Evolutionary conservation across 2,797 vertebrate species (phyloP).

Genomic region (Momotus momota): DNA sequence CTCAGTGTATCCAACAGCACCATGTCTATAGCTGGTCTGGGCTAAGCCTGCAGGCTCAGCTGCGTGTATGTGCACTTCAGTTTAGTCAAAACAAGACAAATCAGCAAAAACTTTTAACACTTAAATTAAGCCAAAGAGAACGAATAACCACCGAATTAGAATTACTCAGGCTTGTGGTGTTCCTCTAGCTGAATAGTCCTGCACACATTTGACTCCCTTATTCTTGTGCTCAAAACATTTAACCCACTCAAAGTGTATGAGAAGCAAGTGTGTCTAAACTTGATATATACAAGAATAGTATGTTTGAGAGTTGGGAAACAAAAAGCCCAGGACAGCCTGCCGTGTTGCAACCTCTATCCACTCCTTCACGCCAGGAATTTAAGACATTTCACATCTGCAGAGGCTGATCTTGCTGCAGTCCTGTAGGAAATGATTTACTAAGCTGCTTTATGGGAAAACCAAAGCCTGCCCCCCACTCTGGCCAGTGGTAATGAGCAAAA

Average conservation of each 20-base stretch:
- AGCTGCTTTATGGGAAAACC: not conserved
- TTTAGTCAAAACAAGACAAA: not conserved
- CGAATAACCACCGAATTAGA: not conserved
- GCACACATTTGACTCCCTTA: not conserved
- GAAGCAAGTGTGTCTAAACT: not conserved
- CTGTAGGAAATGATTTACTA: not conserved
- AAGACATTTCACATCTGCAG: conserved; percentile 29
- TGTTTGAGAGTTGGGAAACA: not conserved
- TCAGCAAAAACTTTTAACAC: not conserved
- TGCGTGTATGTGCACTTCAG: not conserved
- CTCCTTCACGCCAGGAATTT: not conserved
- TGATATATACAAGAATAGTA: not conserved
- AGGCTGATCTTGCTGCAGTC: not conserved
- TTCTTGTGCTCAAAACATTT: not conserved
- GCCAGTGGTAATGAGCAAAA: not conserved
- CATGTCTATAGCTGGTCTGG: not conserved
- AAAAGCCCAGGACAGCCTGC: not conserved
- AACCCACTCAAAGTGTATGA: not conserved
- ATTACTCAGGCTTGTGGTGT: not conserved
- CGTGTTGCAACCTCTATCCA: not conserved
- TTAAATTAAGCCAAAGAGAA: not conserved
- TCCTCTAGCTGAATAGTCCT: not conserved
- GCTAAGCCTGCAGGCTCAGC: not conserved
- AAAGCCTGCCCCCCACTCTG: not conserved
- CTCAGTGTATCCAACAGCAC: not conserved